Evolutionary conservation across 2,888 invertebrate genomes (phyloP).

Genomic region (Caradrina clavipalpis): DNA sequence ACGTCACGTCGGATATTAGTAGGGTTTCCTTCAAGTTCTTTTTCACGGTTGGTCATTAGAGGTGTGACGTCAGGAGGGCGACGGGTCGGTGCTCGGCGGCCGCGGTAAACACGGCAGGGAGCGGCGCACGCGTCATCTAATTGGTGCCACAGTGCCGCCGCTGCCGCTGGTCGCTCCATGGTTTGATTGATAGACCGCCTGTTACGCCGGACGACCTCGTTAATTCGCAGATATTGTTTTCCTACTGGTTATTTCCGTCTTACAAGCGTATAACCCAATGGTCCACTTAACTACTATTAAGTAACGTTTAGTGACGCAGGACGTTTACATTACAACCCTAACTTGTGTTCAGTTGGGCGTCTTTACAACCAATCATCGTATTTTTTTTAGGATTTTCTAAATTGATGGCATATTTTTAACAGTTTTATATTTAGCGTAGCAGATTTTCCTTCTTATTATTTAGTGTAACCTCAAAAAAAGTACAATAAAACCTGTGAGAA

Average conservation of each 20-base stretch:
- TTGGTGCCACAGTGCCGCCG: constrained; percentile 64
- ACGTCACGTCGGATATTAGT: constrained; percentile 46
- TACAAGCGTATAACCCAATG: constrained; percentile 49
- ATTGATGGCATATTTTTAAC: constrained; percentile 1
- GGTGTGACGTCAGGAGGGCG: constrained; percentile 80
- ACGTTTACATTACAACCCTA: constrained; percentile 3
- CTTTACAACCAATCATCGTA: not conserved
- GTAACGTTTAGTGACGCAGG: constrained; percentile 17
- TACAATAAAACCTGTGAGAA: constrained; percentile 16
- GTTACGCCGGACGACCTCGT: constrained; percentile 84
- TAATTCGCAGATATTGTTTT: constrained; percentile 77
- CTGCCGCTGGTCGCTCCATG: constrained; percentile 56
- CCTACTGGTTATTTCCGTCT: constrained; percentile 73
- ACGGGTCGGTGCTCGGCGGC: constrained; percentile 57
- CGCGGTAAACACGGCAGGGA: constrained; percentile 76
- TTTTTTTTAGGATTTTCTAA: constrained; percentile 2
- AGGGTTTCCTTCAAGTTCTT: constrained; percentile 71
- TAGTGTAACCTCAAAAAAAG: not conserved
- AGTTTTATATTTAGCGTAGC: constrained; percentile 3
- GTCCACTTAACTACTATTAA: constrained; percentile 45
- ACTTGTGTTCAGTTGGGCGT: not conserved
- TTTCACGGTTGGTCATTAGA: constrained; percentile 72
- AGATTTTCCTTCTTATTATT: not conserved
- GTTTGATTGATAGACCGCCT: constrained; percentile 87
- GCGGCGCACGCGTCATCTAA: constrained; percentile 83